Conservation (phyloP, 2,113 vertebrate genomes). For the Leptodactylus fuscus region DNA sequence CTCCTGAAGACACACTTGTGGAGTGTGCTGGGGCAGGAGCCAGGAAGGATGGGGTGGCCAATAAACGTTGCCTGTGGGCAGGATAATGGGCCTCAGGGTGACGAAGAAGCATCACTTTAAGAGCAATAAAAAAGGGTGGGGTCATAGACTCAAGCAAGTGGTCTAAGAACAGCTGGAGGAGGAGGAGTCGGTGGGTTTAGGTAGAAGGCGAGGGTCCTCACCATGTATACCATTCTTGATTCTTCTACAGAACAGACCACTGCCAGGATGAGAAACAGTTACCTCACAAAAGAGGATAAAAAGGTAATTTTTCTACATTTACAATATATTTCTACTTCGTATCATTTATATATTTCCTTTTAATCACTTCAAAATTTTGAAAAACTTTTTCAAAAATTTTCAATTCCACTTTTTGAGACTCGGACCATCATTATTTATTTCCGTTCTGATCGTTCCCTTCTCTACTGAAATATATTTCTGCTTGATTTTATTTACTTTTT, state of each 20-base stretch:
- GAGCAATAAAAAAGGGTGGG: not conserved
- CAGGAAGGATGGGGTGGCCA: not conserved
- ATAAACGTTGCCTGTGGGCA: not conserved
- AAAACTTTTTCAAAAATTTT: not conserved
- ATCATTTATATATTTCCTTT: not conserved
- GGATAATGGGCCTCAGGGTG: not conserved
- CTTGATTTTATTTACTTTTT: too few species aligned
- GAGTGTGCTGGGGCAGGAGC: constrained; percentile 41
- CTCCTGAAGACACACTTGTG: constrained; percentile 8
- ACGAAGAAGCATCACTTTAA: too few species aligned
- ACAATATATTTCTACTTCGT: not conserved
- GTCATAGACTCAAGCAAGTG: not conserved
- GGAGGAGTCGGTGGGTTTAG: not conserved
- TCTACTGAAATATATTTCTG: not conserved
- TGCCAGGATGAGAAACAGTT: constrained; percentile 47
- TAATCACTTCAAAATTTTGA: too few species aligned
- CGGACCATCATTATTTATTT: not conserved
- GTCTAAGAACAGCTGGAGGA: not conserved
- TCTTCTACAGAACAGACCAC: not conserved
- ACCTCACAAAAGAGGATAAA: constrained; percentile 42
- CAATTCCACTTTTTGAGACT: too few species aligned
- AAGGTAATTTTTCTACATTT: constrained; percentile 7
- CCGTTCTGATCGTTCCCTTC: not conserved
- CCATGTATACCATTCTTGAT: not conserved
- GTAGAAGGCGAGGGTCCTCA: not conserved